Evolutionary conservation across 2,113 vertebrate species (phyloP), one percentile per base, ranked within the genome.

Genomic region (Ictalurus furcatus): DNA sequence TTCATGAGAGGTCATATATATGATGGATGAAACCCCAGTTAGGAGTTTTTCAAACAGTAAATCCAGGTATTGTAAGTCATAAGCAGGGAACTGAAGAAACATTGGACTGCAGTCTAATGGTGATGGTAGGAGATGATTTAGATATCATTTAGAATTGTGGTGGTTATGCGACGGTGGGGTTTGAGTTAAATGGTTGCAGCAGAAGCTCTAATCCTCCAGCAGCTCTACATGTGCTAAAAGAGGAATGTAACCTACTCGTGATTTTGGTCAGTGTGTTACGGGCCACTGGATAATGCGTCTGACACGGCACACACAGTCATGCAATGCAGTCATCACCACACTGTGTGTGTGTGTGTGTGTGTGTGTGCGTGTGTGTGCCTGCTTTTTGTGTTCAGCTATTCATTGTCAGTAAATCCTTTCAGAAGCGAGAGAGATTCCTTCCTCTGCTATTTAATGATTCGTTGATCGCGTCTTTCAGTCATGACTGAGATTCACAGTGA

Each of bases 261-360:
- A 71, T 85, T 85, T 85, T 85, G 89, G 73, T 88, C 86, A 88
- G 86, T 73, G 86, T 85, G 74, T 88, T 87, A 90, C 48, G 86
- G 86, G 79, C 86, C 83, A 59, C 63, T 85, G 89, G 52, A 40
- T 90, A 90, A 90, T 90, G 83, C 59, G 34, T 65, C 84, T 82
- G 89, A 76, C 89, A 85, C 37, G 34, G 16, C 73, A 85, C 48
- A 59, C 89, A 80, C 81, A 87, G 67, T 56, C 80, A 84, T 59
- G 73, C 67, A 87, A 69, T 88, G 79, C 85, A 37, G 59, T 71
- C 21, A 30, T 52, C 48, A 48, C 79, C 40, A 74, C 25, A 56
- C 71, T 85, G 28, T 37, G 23, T 74, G 48, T 86, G 84, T 73
- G 48, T 85, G 48, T 87, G 73, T 81, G 86, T 81, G 63, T 82